phyloP scores from a whole-genome alignment of 23 tunicate genomes.

The Diplosoma virens region DNA sequence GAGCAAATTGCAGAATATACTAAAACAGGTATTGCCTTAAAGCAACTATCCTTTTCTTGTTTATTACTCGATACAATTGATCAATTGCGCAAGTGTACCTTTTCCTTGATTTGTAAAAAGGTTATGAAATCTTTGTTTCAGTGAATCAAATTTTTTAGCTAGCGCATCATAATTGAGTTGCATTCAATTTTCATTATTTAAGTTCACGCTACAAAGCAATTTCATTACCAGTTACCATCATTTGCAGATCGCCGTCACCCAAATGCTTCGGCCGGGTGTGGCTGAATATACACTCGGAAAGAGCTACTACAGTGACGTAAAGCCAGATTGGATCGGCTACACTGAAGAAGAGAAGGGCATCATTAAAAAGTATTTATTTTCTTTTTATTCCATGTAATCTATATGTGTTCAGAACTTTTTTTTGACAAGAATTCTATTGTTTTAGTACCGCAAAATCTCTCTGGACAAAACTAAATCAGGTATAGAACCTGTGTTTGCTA shows the following conservation, averaged over 20 bases:
- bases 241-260: slow-evolving; percentile 44
- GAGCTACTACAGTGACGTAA: slow-evolving; percentile 37
- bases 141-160: too few relatives aligned
- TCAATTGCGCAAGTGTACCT: background rate
- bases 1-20: slow-evolving; percentile 27
- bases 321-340: slow-evolving; percentile 69
- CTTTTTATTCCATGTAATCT: too few relatives aligned
- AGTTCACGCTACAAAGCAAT: too few relatives aligned
- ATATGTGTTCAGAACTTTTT: too few relatives aligned
- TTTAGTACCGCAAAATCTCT: too few relatives aligned
- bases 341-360: slow-evolving; percentile 51
- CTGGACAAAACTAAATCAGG: too few relatives aligned
- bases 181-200: too few relatives aligned
- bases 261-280: slow-evolving; percentile 32
- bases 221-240: too few relatives aligned
- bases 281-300: slow-evolving; percentile 37
- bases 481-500: too few relatives aligned
- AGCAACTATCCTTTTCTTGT: background rate
- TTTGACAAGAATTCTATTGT: too few relatives aligned
- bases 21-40: slow-evolving; percentile 41
- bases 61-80: background rate
- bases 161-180: too few relatives aligned
- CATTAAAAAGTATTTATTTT: slow-evolving; percentile 64
- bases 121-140: background rate
- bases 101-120: background rate